Conservation (phyloP, 2,797 vertebrate genomes). For the Sus cebifrons region DNA sequence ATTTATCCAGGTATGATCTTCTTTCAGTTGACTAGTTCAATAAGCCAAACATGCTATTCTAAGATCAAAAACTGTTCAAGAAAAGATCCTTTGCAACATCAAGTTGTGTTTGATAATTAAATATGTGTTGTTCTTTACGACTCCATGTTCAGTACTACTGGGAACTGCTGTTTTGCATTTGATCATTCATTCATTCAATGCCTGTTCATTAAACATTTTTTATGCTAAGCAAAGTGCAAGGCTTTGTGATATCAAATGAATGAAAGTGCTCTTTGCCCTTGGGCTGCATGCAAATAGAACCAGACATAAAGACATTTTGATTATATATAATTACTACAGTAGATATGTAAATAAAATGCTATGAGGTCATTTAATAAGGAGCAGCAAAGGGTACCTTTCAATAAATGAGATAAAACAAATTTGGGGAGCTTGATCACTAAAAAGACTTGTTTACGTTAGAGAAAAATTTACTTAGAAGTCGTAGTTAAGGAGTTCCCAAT, state of each 20-base stretch:
- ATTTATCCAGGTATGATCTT: neutral
- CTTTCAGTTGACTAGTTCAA: slow-evolving; percentile 14
- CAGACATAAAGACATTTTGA: neutral
- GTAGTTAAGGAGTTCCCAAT: neutral
- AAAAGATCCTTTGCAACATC: neutral
- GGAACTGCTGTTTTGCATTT: slow-evolving; percentile 15
- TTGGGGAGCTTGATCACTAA: neutral
- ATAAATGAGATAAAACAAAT: slow-evolving; percentile 42
- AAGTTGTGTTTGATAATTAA: slow-evolving; percentile 49
- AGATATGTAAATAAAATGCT: neutral
- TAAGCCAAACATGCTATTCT: slow-evolving; percentile 47
- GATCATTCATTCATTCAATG: slow-evolving; percentile 14
- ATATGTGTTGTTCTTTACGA: neutral
- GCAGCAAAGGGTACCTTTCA: neutral
- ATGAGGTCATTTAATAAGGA: neutral
- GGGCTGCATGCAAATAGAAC: neutral
- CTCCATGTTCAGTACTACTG: neutral
- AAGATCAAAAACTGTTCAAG: neutral
- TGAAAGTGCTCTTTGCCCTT: neutral
- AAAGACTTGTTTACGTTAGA: neutral
- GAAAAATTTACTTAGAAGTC: neutral
- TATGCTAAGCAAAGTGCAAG: neutral
- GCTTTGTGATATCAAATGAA: neutral
- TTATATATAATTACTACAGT: neutral
- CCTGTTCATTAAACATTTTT: slow-evolving; percentile 8